phyloP scores from a whole-genome alignment of 2,797 vertebrate species.

The Acanthopagrus latus region DNA sequence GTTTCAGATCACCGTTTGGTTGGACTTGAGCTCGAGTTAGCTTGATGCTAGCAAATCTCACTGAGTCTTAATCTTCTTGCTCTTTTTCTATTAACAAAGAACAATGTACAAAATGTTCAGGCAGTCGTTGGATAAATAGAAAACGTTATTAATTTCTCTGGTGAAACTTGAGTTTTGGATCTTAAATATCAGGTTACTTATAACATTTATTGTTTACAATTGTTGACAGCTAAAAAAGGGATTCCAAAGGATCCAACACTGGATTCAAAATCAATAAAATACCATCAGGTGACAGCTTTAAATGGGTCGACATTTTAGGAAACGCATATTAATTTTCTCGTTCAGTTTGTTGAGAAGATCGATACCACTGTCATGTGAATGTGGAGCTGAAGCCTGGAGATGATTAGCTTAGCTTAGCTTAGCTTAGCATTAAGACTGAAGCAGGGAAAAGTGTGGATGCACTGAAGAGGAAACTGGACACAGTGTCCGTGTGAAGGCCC shows the following conservation, averaged over 20 bases:
- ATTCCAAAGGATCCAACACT: conserved; percentile 1
- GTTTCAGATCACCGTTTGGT: background rate
- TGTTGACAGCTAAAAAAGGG: background rate
- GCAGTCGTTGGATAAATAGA: conserved; percentile 34
- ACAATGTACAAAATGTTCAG: conserved; percentile 48
- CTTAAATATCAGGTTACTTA: background rate
- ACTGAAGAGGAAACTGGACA: no score
- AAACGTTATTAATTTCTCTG: conserved; percentile 19
- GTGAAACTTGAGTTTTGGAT: conserved; percentile 6
- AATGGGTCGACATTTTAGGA: conserved; percentile 14
- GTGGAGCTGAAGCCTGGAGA: background rate
- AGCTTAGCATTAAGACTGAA: conserved; percentile 13
- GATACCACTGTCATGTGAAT: background rate
- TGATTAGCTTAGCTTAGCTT: conserved; percentile 11
- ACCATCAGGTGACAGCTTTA: background rate
- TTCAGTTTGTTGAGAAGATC: background rate
- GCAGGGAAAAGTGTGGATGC: no score
- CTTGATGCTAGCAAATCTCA: conserved; percentile 12
- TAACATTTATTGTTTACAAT: conserved; percentile 13
- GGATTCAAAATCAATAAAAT: conserved; percentile 31
- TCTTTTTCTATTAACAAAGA: conserved; percentile 27
- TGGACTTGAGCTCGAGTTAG: background rate
- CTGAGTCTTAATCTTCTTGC: background rate
- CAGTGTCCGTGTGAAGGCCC: no score
- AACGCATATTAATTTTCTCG: background rate